Evolutionary conservation across 2,888 invertebrate species (phyloP), one percentile per base, ranked within the genome.

Genomic region (Drosophila kanekoi): DNA sequence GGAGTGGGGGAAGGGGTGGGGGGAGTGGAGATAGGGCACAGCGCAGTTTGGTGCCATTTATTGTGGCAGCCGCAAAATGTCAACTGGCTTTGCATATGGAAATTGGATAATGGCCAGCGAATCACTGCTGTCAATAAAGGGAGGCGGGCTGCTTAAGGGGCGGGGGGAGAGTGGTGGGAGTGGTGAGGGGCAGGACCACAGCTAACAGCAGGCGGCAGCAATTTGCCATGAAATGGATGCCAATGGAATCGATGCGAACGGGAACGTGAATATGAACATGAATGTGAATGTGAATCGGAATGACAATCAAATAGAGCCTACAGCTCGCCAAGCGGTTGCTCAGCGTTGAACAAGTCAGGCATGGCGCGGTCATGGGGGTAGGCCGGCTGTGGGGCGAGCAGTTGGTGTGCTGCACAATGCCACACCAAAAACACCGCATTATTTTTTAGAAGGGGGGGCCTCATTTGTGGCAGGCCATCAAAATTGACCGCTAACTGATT

Each of bases 401-500:
- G 44, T 28, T 35, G 53, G 33, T 16, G 65, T 41, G 41, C 47
- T 59, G 53, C 72, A 77, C 84, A 87, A 87, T 87, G 81, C 79
- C 84, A 83, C 84, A 84, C 87, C 84, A 67, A 73, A 28, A 69
- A 70, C 77, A 86, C 68, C 84, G 67, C 79, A 81, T 83, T 86
- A 82, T 80, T 72, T 83, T 16, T 1, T 18, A 11, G 6, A 20
- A 9, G 14, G 14, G 48, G 40, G 23, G 47, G 62, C 53, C 71
- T 68, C 81, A 80, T 77, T 82, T 83, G 86, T 67, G 86, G 86
- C 76, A 5, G 45, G 68, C 83, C 83, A 76, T 48, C 72, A 70
- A 78, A 83, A 83, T 83, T 86, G 83, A 72, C 83, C 83, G 79
- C 81, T 86, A 83, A 83, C 83, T 83, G 83, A 86, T 83, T 83